Evolutionary conservation across 2,888 invertebrate species (phyloP).

Genomic region (Dynastes maya): DNA sequence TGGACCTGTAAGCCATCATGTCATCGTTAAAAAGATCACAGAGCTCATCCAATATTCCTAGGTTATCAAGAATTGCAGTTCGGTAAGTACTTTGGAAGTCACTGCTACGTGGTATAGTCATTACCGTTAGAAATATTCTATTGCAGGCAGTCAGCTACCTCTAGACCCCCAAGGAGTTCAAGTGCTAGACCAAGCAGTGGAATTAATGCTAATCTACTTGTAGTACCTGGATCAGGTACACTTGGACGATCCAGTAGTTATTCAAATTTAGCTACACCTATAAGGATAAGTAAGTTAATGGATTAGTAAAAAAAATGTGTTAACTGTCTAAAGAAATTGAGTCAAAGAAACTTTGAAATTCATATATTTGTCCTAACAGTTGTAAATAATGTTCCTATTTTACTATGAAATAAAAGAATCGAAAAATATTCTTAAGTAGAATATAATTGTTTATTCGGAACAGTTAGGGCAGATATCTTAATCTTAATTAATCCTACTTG

Average conservation of each 20-base stretch:
- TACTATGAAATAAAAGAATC: too few species aligned
- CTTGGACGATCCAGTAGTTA: slow-evolving; percentile 13
- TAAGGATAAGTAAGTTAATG: not conserved
- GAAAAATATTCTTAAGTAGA: too few species aligned
- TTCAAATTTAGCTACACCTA: slow-evolving; percentile 8
- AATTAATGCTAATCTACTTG: not conserved
- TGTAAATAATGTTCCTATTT: too few species aligned
- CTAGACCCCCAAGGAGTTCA: not conserved
- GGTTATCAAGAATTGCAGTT: slow-evolving; percentile 28
- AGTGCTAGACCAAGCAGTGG: not conserved
- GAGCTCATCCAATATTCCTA: slow-evolving; percentile 9
- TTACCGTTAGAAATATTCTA: not conserved
- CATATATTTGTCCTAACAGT: too few species aligned
- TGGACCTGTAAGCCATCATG: not conserved
- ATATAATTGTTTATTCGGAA: too few species aligned
- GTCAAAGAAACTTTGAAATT: too few species aligned
- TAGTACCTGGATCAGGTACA: not conserved
- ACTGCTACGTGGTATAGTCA: not conserved
- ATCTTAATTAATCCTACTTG: too few species aligned
- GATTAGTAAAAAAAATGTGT: not conserved
- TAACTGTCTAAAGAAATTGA: not conserved
- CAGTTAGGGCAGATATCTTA: too few species aligned
- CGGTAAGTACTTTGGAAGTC: not conserved
- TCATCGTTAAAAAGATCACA: not conserved
- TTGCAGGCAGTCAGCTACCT: not conserved